Conservation (phyloP, 1,140 invertebrate species). For the Drosophila sp. region DNA sequence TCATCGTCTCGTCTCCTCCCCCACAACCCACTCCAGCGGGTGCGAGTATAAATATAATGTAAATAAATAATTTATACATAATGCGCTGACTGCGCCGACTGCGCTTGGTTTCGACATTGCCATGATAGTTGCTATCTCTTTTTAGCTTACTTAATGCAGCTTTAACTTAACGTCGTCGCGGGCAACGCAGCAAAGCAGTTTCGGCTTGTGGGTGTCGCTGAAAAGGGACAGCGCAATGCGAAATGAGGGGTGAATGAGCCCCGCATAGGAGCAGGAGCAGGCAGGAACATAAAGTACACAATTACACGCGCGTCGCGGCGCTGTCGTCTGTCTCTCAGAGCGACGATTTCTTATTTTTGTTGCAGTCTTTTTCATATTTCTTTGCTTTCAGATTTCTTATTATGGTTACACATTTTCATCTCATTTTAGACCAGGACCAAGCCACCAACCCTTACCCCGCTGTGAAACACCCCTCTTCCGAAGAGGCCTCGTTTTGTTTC, state of each 20-base stretch:
- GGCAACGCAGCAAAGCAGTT: slow-evolving; percentile 48
- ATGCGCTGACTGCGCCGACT: slow-evolving; percentile 53
- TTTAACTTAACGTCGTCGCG: slow-evolving; percentile 43
- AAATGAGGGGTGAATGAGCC: slow-evolving; percentile 38
- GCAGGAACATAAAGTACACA: slow-evolving; percentile 61
- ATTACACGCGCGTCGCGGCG: slow-evolving; percentile 50
- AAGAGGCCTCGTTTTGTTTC: slow-evolving; percentile 14
- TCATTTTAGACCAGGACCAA: slow-evolving; percentile 29
- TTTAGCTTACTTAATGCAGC: slow-evolving; percentile 30
- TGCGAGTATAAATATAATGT: slow-evolving; percentile 68
- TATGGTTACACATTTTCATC: slow-evolving; percentile 37
- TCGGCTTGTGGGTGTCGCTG: slow-evolving; percentile 50
- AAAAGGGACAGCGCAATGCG: slow-evolving; percentile 33
- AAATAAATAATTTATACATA: slow-evolving; percentile 81
- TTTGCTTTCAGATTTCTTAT: slow-evolving; percentile 38
- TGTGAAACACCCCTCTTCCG: slow-evolving; percentile 10
- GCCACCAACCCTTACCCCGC: slow-evolving; percentile 15
- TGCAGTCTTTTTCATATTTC: slow-evolving; percentile 37
- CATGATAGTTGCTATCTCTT: slow-evolving; percentile 32
- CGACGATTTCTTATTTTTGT: slow-evolving; percentile 34
- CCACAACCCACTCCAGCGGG: slow-evolving; percentile 18
- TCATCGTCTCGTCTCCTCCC: slow-evolving; percentile 1
- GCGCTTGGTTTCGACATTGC: slow-evolving; percentile 38
- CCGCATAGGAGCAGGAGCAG: slow-evolving; percentile 17
- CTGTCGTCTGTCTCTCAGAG: slow-evolving; percentile 32